Evolutionary conservation across 2,113 vertebrate species (phyloP).

Genomic region (Garra rufa): DNA sequence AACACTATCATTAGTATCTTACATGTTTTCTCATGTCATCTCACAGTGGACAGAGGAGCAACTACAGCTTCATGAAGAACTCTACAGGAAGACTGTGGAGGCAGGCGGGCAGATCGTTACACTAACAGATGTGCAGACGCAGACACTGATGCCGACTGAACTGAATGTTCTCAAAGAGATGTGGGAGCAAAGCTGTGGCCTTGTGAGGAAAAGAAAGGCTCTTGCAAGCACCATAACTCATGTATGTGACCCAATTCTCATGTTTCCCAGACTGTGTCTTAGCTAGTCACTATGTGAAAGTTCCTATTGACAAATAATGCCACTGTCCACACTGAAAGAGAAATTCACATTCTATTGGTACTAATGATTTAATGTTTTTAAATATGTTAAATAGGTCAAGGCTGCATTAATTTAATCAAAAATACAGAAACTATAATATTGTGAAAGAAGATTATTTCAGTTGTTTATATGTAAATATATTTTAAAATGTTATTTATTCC

Average conservation of each 20-base stretch:
- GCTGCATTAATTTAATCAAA: too few relatives aligned
- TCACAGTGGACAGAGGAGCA: conserved; percentile 75
- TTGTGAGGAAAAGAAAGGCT: conserved; percentile 68
- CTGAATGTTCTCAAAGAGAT: conserved; percentile 72
- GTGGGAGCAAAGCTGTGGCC: conserved; percentile 75
- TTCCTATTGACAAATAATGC: not conserved
- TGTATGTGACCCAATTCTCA: conserved; percentile 62
- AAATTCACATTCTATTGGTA: too few relatives aligned
- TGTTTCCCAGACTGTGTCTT: not conserved
- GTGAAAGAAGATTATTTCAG: too few relatives aligned
- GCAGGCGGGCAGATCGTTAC: conserved; percentile 71
- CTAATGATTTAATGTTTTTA: too few relatives aligned
- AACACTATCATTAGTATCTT: not conserved
- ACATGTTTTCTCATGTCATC: not conserved
- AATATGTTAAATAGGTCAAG: too few relatives aligned
- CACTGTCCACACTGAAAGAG: too few relatives aligned
- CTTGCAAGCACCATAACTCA: conserved; percentile 68
- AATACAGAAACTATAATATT: too few relatives aligned
- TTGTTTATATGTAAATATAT: too few relatives aligned
- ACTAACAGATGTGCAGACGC: conserved; percentile 52
- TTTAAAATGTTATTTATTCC: too few relatives aligned
- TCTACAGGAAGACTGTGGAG: conserved; percentile 73
- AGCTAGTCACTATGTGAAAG: not conserved
- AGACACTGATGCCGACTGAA: conserved; percentile 69
- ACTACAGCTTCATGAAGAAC: conserved; percentile 70